Evolutionary conservation across 2,797 vertebrate genomes (phyloP).

Genomic region (Leptoclinus maculatus): DNA sequence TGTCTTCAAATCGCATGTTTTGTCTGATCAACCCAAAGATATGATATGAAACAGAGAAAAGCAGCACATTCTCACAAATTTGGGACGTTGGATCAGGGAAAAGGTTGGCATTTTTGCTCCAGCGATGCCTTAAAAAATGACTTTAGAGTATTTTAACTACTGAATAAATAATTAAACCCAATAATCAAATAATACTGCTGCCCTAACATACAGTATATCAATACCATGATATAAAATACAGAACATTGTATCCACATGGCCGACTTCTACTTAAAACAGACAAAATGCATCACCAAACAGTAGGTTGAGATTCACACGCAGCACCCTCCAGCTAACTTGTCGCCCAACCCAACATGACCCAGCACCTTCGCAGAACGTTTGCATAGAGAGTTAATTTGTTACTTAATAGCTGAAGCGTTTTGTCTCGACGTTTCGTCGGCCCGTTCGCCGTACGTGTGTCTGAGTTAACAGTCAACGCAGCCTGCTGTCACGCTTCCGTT

Average conservation of each 20-base stretch:
- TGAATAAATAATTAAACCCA: too few species aligned
- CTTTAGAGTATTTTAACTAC: background rate
- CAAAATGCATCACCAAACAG: background rate
- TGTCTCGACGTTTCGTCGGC: background rate
- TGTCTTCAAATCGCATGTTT: background rate
- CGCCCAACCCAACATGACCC: background rate
- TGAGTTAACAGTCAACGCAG: conserved; percentile 30
- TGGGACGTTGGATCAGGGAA: background rate
- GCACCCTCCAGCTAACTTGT: background rate
- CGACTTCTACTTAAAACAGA: background rate
- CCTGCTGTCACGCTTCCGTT: conserved; percentile 2
- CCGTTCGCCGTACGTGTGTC: background rate
- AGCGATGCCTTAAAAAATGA: background rate
- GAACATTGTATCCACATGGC: background rate
- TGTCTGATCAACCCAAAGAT: background rate
- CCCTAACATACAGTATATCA: background rate
- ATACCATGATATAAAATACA: background rate
- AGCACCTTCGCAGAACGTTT: background rate
- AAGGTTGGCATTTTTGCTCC: background rate
- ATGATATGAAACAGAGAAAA: background rate
- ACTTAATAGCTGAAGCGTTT: conserved; percentile 10
- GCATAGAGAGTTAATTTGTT: conserved; percentile 12
- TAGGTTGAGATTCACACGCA: background rate
- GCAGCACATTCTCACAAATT: background rate
- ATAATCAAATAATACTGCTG: background rate